Evolutionary conservation across 2,888 invertebrate genomes (phyloP).

Genomic region (Drosophila ustulata): DNA sequence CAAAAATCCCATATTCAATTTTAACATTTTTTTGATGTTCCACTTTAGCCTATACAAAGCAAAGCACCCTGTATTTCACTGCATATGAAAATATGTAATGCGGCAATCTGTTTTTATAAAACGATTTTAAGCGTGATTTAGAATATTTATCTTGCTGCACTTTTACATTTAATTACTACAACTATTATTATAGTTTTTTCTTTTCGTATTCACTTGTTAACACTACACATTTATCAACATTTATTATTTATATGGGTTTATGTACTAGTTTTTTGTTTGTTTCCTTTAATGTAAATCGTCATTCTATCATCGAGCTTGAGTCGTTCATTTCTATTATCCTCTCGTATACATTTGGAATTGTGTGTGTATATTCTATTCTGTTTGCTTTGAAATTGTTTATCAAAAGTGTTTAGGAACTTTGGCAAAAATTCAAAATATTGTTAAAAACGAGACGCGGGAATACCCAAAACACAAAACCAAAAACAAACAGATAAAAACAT

Average conservation of each 20-base stretch:
- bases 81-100: constrained; percentile 59
- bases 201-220: constrained; percentile 55
- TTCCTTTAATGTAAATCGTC: constrained; percentile 23
- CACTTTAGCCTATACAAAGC: constrained; percentile 47
- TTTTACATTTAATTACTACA: constrained; percentile 54
- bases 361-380: constrained; percentile 26
- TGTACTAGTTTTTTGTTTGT: constrained; percentile 32
- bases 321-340: constrained; percentile 24
- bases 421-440: constrained; percentile 37
- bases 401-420: constrained; percentile 67
- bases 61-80: constrained; percentile 52
- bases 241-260: constrained; percentile 57
- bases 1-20: constrained; percentile 34
- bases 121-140: constrained; percentile 56
- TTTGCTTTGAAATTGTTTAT: constrained; percentile 40
- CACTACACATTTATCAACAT: constrained; percentile 81
- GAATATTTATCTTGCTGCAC: constrained; percentile 53
- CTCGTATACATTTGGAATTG: constrained; percentile 67
- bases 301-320: constrained; percentile 27
- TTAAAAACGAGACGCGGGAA: constrained; percentile 17
- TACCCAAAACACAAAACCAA: constrained; percentile 15
- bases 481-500: constrained; percentile 9
- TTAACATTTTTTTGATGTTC: constrained; percentile 16
- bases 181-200: constrained; percentile 29
- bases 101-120: constrained; percentile 42